These are phyloP conservation scores for Natator depressus DNA, from an alignment of 2,113 vertebrate species.

Conservation along the genomic window DNA sequence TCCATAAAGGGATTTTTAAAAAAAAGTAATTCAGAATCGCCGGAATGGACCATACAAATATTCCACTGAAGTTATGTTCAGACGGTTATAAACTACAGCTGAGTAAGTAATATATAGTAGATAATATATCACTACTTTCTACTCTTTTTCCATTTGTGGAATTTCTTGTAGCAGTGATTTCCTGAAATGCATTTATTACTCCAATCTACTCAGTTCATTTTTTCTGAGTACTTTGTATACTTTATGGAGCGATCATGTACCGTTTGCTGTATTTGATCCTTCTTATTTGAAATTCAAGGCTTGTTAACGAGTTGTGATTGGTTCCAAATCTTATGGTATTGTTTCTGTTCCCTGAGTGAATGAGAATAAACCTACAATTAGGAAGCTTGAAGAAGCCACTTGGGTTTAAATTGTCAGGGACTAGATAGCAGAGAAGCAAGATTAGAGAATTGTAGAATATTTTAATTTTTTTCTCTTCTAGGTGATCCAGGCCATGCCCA, in stretches of 20 bases:
- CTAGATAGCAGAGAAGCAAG: background rate
- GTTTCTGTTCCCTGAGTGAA: background rate
- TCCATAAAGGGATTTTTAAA: background rate
- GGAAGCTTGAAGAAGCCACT: background rate
- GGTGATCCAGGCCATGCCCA: background rate
- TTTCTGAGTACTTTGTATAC: background rate
- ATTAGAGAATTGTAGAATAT: background rate
- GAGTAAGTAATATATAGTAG: accelerated
- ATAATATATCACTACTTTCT: conserved; percentile 4
- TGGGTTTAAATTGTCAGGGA: background rate
- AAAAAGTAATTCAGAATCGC: background rate
- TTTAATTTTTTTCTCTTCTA: background rate
- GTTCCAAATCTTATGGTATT: background rate
- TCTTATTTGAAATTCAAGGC: background rate
- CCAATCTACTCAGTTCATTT: background rate
- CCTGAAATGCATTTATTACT: background rate
- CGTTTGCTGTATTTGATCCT: background rate
- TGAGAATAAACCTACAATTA: background rate
- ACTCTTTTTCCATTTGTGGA: conserved; percentile 45
- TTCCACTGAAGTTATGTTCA: background rate
- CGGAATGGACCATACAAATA: background rate
- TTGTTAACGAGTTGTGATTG: background rate
- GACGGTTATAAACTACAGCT: background rate
- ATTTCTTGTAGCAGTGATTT: background rate
- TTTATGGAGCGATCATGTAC: background rate